These are phyloP conservation scores for Lordiphosa andalusiaca DNA, from an alignment of 2,888 invertebrate genomes.

Conservation along the genomic window DNA sequence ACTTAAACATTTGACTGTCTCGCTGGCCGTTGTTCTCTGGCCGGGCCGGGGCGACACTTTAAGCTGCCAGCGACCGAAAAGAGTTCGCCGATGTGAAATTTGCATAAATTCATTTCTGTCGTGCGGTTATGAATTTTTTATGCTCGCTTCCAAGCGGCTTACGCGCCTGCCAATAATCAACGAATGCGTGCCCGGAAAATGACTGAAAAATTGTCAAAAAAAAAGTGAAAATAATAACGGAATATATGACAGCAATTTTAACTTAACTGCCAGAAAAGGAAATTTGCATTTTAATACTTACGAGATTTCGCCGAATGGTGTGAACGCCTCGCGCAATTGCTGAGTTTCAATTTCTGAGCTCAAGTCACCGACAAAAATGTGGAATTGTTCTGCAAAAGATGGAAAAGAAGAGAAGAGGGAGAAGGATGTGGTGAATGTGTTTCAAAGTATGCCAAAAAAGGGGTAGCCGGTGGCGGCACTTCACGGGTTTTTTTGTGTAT, in stretches of 20 bases:
- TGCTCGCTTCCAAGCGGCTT: slow-evolving; percentile 42
- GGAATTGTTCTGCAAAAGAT: slow-evolving; percentile 97
- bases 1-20: slow-evolving; percentile 62
- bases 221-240: slow-evolving; percentile 16
- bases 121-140: slow-evolving; percentile 64
- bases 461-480: slow-evolving; percentile 22
- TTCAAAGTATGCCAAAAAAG: slow-evolving; percentile 5
- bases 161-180: slow-evolving; percentile 57
- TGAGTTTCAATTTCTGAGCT: slow-evolving; percentile 99
- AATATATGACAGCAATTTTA: slow-evolving; percentile 31
- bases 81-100: slow-evolving; percentile 65
- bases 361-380: slow-evolving; percentile 99
- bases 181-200: slow-evolving; percentile 25
- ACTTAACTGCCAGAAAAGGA: slow-evolving; percentile 48
- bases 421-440: slow-evolving; percentile 16
- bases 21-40: too few species aligned
- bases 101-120: slow-evolving; percentile 60
- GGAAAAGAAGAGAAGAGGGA: slow-evolving; percentile 30
- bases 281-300: slow-evolving; percentile 83
- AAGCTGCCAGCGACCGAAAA: slow-evolving; percentile 39
- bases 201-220: slow-evolving; percentile 32
- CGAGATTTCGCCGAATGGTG: slow-evolving; percentile 99
- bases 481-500: slow-evolving; percentile 29
- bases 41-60: slow-evolving; percentile 41
- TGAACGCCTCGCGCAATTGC: slow-evolving; percentile 97